A percentile compares a stretch with the other conserved stretches of the same genome.
Conservation (phyloP, 2,888 invertebrate genomes). For the Stramonita haemastoma region DNA sequence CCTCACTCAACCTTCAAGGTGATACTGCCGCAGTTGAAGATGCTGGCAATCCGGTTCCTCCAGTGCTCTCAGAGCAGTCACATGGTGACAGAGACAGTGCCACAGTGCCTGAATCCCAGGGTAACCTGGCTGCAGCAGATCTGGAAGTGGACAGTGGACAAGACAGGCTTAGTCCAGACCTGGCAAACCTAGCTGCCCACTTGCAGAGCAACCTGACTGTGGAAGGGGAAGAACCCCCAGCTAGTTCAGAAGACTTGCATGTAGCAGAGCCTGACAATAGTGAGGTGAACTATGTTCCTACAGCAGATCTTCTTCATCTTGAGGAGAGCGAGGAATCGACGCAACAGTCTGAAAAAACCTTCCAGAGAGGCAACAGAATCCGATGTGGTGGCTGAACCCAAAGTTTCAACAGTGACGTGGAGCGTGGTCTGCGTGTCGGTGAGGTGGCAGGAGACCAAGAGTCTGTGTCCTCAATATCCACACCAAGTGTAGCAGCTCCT, state of each 20-base stretch:
- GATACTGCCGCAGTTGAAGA: neutral
- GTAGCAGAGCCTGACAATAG: neutral
- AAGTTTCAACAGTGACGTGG: neutral
- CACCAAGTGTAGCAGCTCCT: neutral
- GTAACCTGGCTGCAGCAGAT: neutral
- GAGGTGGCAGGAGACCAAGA: neutral
- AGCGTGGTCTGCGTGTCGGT: neutral
- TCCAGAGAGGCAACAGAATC: neutral
- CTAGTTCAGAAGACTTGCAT: neutral
- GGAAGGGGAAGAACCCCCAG: neutral
- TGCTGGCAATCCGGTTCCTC: too few species aligned
- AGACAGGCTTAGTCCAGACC: neutral
- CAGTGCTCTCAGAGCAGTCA: neutral
- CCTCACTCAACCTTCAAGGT: neutral
- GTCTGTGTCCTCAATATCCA: neutral
- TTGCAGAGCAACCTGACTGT: neutral
- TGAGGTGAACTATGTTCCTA: neutral
- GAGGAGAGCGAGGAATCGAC: neutral
- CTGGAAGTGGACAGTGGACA: constrained; percentile 15
- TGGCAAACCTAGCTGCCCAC: neutral
- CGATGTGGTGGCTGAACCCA: neutral
- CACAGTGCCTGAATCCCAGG: neutral
- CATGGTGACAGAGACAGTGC: neutral
- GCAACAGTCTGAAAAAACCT: neutral
- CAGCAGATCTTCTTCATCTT: constrained; percentile 16